Percentiles rank a stretch among this genome's conserved stretches.
Evolutionary conservation across 1,140 invertebrate species (phyloP).

Genomic region (Zaprionus ornatus): DNA sequence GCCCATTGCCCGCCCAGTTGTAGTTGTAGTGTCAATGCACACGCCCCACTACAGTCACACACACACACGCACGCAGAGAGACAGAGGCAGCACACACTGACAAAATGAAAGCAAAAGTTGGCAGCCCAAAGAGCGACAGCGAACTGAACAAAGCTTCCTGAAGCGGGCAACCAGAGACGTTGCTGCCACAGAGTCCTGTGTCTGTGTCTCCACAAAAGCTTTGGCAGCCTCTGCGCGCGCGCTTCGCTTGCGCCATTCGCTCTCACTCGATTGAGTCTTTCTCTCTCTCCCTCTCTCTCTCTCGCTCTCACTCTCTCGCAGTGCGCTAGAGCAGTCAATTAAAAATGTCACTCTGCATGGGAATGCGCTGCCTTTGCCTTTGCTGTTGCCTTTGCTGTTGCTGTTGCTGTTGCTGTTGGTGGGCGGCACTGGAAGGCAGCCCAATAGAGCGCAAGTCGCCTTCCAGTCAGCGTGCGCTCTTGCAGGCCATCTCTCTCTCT

Average conservation of each 20-base stretch:
- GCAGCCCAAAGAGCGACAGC: conserved; percentile 67
- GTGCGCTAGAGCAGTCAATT: conserved; percentile 51
- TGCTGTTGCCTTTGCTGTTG: conserved; percentile 10
- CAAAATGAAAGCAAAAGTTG: conserved; percentile 73
- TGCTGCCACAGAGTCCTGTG: conserved; percentile 43
- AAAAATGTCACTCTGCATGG: conserved; percentile 81
- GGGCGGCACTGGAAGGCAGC: conserved; percentile 69
- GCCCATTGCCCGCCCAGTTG: not conserved
- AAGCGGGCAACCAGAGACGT: conserved; percentile 5
- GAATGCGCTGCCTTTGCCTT: conserved; percentile 46
- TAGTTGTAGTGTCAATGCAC: conserved; percentile 29
- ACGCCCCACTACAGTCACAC: conserved; percentile 31
- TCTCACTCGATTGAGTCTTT: not conserved
- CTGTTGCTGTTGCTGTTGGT: conserved; percentile 38
- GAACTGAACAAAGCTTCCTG: conserved; percentile 75
- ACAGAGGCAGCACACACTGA: conserved; percentile 37
- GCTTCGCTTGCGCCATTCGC: conserved; percentile 10
- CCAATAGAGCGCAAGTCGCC: conserved; percentile 77
- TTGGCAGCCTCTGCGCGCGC: conserved; percentile 16
- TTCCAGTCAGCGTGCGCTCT: conserved; percentile 58
- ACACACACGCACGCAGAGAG: not conserved
- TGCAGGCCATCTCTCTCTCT: conserved; percentile 36
- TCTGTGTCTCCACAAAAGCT: conserved; percentile 54
- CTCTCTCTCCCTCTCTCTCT: not conserved
- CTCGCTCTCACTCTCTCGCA: conserved; percentile 40